These are phyloP conservation scores for Clistopyga incitator DNA, from an alignment of 2,888 invertebrate species.

Conservation along the genomic window DNA sequence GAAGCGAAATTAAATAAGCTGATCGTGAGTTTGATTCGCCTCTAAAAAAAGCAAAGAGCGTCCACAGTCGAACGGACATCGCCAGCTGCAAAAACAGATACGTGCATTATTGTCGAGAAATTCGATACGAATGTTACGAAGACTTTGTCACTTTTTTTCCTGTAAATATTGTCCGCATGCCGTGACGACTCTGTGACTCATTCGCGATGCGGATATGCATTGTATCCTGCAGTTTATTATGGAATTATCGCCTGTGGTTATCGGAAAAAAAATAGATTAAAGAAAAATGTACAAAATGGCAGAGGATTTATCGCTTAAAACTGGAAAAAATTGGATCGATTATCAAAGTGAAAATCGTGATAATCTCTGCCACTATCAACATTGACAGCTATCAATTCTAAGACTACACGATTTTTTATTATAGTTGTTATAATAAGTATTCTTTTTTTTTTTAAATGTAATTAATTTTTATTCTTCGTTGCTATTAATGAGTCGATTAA, in stretches of 20 bases:
- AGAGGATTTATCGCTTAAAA: too few relatives aligned
- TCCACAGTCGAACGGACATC: not conserved
- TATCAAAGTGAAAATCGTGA: too few relatives aligned
- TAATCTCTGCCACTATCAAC: too few relatives aligned
- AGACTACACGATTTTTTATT: too few relatives aligned
- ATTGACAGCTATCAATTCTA: too few relatives aligned
- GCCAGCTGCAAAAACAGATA: slow-evolving; percentile 13
- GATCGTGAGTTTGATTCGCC: not conserved
- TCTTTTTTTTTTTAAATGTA: too few relatives aligned
- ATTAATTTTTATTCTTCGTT: too few relatives aligned
- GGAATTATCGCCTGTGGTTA: not conserved
- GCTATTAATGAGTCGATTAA: too few relatives aligned
- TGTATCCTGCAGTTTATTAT: not conserved
- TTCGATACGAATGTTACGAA: slow-evolving; percentile 21
- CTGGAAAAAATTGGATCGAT: too few relatives aligned
- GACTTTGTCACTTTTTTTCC: not conserved
- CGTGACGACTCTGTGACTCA: not conserved
- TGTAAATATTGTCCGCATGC: not conserved
- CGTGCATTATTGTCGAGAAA: not conserved
- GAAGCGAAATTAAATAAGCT: not conserved
- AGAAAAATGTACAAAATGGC: not conserved
- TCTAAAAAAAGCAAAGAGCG: not conserved
- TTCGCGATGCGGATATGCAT: not conserved
- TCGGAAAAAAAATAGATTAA: not conserved
- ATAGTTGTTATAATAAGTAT: too few relatives aligned